These are phyloP conservation scores for Gibbula magus DNA, from an alignment of 2,888 invertebrate genomes.

Conservation along the genomic window DNA sequence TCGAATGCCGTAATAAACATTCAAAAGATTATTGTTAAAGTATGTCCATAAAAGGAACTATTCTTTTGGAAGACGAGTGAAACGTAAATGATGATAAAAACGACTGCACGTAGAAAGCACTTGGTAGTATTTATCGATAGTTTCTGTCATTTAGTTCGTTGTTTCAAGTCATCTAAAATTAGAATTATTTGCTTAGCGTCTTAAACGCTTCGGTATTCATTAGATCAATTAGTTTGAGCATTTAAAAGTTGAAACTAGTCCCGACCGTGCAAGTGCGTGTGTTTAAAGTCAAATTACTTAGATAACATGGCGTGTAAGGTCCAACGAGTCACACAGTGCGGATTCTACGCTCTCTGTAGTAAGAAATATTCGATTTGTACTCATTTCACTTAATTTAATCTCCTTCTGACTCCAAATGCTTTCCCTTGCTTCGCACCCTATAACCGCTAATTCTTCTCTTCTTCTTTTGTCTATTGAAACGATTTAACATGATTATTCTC, in stretches of 20 bases:
- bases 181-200: slow-evolving; percentile 5
- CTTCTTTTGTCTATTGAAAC: neutral
- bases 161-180: neutral
- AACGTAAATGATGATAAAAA: neutral
- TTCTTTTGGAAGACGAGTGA: no score
- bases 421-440: slow-evolving; percentile 13
- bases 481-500: slow-evolving; percentile 14
- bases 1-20: no score
- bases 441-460: slow-evolving; percentile 10
- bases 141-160: neutral
- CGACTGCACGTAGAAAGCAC: neutral
- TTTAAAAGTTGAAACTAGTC: slow-evolving; percentile 2
- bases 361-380: slow-evolving; percentile 12
- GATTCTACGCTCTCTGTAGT: neutral
- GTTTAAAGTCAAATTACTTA: slow-evolving; percentile 21
- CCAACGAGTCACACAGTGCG: neutral
- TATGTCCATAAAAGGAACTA: no score
- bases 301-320: neutral
- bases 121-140: neutral
- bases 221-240: neutral
- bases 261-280: slow-evolving; percentile 10
- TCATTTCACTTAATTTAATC: slow-evolving; percentile 19
- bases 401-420: slow-evolving; percentile 5
- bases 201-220: neutral
- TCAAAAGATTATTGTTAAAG: no score